phyloP scores from a whole-genome alignment of 1,140 invertebrate genomes.

The Anagrus nilaparvatae region DNA sequence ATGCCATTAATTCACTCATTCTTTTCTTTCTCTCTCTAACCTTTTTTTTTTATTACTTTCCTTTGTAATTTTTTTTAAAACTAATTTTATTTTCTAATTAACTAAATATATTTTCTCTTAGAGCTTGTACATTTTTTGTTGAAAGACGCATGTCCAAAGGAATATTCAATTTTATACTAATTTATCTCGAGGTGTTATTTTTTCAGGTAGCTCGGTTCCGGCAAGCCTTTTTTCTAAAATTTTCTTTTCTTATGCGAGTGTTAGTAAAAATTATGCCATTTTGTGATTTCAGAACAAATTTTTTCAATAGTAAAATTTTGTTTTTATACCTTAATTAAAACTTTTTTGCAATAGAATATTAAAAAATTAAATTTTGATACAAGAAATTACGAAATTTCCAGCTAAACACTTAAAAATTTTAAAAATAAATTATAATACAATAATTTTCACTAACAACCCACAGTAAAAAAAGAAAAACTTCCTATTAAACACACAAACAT shows the following conservation, averaged over 20 bases:
- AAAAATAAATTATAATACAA: neutral
- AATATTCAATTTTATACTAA: conserved; percentile 10
- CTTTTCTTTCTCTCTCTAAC: no score
- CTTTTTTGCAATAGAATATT: no score
- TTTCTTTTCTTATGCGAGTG: neutral
- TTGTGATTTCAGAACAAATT: conserved; percentile 10
- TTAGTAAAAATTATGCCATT: neutral
- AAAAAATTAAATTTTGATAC: no score
- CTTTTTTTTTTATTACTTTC: no score
- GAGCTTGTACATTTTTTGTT: conserved; percentile 15
- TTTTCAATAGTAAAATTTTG: no score
- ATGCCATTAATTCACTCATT: no score
- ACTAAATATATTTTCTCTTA: no score
- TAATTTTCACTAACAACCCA: conserved; percentile 4
- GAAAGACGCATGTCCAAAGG: conserved; percentile 14
- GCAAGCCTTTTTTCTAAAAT: neutral
- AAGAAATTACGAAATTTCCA: conserved; percentile 9
- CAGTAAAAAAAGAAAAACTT: conserved; percentile 9
- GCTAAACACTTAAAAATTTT: neutral
- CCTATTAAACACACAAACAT: conserved; percentile 9
- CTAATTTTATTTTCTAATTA: no score
- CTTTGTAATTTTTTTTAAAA: no score
- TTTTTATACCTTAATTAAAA: no score
- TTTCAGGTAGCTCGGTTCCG: neutral
- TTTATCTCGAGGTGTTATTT: neutral